phyloP scores from a whole-genome alignment of 1,140 invertebrate species.

The Lepeophtheirus salmonis region DNA sequence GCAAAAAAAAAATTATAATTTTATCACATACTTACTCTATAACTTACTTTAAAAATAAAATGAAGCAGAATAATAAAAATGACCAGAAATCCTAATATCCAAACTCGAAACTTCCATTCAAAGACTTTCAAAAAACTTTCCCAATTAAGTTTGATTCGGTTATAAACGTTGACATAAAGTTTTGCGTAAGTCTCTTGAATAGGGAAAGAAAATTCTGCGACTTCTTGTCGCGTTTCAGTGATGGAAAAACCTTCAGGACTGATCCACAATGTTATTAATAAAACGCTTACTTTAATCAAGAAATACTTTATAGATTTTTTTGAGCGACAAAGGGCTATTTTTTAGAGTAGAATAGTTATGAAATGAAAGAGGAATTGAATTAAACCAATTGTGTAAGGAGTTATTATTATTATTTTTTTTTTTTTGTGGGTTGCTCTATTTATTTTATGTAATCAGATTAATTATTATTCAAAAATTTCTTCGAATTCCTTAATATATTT shows the following conservation, averaged over 20 bases:
- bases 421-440: too few relatives aligned
- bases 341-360: too few relatives aligned
- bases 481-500: too few relatives aligned
- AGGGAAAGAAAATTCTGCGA: not conserved
- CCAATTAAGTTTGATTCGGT: not conserved
- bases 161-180: not conserved
- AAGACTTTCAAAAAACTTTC: not conserved
- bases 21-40: not conserved
- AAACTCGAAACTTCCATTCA: not conserved
- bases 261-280: too few relatives aligned
- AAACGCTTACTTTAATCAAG: too few relatives aligned
- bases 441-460: too few relatives aligned
- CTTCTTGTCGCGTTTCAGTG: not conserved
- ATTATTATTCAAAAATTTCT: too few relatives aligned
- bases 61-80: not conserved
- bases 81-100: not conserved
- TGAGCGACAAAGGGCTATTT: too few relatives aligned
- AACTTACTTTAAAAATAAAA: not conserved
- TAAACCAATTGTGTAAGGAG: too few relatives aligned
- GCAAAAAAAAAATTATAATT: not conserved
- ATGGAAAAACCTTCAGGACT: not conserved
- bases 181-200: not conserved
- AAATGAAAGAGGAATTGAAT: too few relatives aligned
- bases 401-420: too few relatives aligned
- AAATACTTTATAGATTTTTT: too few relatives aligned